Evolutionary conservation across 2,888 invertebrate genomes (phyloP).

Genomic region (Eupithecia subumbrata): DNA sequence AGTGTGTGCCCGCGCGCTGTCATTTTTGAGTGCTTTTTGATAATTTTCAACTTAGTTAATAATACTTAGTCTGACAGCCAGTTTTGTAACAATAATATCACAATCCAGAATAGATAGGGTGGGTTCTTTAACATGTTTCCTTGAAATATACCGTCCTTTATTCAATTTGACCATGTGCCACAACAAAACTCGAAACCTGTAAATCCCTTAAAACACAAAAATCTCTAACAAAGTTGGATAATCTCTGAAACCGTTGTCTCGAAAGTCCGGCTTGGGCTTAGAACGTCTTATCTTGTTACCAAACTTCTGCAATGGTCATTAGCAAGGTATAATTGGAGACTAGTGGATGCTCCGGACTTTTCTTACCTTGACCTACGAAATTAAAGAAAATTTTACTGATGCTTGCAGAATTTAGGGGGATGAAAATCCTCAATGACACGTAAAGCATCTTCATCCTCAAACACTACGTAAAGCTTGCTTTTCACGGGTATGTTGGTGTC

Average conservation of each 20-base stretch:
- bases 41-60: too few relatives aligned
- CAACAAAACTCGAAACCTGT: neutral
- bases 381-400: too few relatives aligned
- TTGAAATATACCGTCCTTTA: neutral
- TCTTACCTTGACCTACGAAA: neutral
- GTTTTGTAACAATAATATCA: too few relatives aligned
- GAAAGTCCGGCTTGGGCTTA: conserved; percentile 26
- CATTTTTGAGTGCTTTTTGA: too few relatives aligned
- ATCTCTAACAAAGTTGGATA: conserved; percentile 11
- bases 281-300: conserved; percentile 41
- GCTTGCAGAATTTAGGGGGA: too few relatives aligned
- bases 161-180: neutral
- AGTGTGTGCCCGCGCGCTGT: neutral
- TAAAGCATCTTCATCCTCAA: too few relatives aligned
- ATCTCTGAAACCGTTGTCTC: conserved; percentile 12
- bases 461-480: too few relatives aligned
- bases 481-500: neutral
- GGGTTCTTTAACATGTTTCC: neutral
- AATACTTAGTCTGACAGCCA: too few relatives aligned
- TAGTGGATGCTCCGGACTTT: neutral
- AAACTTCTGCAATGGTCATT: conserved; percentile 40
- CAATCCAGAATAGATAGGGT: neutral
- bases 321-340: conserved; percentile 14
- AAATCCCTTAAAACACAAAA: conserved; percentile 2
- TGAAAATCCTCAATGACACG: too few relatives aligned